Percentiles rank a stretch among this genome's conserved stretches.
phyloP scores from a whole-genome alignment of 2,888 invertebrate species.

The Spodoptera picta region DNA sequence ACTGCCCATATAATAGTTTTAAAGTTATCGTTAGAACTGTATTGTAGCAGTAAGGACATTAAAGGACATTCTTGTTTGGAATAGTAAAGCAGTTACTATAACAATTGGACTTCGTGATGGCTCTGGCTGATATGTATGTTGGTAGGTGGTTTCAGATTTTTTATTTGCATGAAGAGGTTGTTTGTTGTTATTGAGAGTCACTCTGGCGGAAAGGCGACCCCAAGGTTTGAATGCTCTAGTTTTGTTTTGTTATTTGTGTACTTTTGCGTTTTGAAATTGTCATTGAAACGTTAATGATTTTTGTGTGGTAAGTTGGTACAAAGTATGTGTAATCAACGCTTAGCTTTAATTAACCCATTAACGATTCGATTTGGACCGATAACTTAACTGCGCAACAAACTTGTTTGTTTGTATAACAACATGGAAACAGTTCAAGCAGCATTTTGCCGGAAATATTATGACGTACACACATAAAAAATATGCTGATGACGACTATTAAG shows the following conservation, averaged over 20 bases:
- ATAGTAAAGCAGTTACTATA: constrained; percentile 64
- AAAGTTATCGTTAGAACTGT: constrained; percentile 74
- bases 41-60: constrained; percentile 78
- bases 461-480: constrained; percentile 20
- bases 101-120: constrained; percentile 78
- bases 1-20: constrained; percentile 83
- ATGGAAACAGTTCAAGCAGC: constrained; percentile 54
- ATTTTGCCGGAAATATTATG: constrained; percentile 43
- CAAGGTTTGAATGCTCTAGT: constrained; percentile 77
- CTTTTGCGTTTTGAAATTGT: constrained; percentile 33
- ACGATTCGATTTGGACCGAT: constrained; percentile 64
- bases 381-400: constrained; percentile 72
- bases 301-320: constrained; percentile 24
- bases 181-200: constrained; percentile 68
- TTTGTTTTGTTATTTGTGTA: constrained; percentile 59
- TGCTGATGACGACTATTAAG: constrained; percentile 14
- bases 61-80: constrained; percentile 68
- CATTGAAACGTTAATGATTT: constrained; percentile 45
- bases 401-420: constrained; percentile 65
- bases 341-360: constrained; percentile 43
- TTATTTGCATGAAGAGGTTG: constrained; percentile 60
- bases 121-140: constrained; percentile 82
- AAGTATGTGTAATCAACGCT: constrained; percentile 8
- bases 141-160: constrained; percentile 75
- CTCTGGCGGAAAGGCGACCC: constrained; percentile 65